Conservation (phyloP, 92 coral and sea anemone species). For the Epizoanthus stellaris region DNA sequence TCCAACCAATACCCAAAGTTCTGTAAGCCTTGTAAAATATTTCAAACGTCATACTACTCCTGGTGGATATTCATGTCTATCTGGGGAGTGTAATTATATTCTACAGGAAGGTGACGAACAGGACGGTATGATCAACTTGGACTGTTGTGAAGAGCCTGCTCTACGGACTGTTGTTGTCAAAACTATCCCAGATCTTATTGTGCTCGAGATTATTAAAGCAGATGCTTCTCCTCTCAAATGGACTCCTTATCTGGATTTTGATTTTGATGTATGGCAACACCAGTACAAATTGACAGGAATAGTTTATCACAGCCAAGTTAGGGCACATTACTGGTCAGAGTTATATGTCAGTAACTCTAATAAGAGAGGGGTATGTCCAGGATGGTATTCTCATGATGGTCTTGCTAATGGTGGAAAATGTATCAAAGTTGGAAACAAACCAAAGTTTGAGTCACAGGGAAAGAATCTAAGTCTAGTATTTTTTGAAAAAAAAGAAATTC, state of each 20-base stretch:
- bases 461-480: background rate
- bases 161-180: background rate
- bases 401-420: constrained; percentile 9
- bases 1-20: background rate
- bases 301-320: too few species aligned
- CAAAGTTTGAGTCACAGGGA: constrained; percentile 15
- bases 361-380: background rate
- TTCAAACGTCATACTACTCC: background rate
- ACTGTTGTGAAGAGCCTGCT: background rate
- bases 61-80: constrained; percentile 20
- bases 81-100: too few species aligned
- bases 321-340: too few species aligned
- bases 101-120: too few species aligned
- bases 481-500: too few species aligned
- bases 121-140: background rate
- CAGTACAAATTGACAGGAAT: too few species aligned
- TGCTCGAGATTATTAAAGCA: background rate
- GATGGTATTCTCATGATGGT: constrained; percentile 37
- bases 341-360: background rate
- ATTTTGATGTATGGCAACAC: too few species aligned
- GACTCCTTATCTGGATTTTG: too few species aligned
- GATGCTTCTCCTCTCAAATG: background rate
- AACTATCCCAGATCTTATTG: constrained; percentile 1
- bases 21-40: background rate
- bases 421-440: constrained; percentile 27